Evolutionary conservation across 2,888 invertebrate genomes (phyloP).

Genomic region (Colostygia pectinataria): DNA sequence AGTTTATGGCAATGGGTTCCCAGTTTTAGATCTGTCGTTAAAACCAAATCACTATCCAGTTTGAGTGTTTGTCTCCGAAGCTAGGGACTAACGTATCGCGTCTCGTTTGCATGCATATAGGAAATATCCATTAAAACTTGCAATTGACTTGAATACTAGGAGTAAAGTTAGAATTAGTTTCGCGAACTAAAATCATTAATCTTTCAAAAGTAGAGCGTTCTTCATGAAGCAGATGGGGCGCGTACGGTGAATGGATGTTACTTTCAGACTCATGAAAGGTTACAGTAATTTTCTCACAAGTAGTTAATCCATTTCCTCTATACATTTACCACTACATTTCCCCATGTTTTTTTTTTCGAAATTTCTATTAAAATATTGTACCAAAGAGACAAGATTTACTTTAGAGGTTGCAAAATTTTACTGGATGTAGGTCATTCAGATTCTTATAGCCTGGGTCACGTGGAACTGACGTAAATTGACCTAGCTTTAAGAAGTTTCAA

Average conservation of each 20-base stretch:
- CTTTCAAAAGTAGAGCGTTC: constrained; percentile 48
- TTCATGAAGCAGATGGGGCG: constrained; percentile 24
- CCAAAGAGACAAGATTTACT: no score
- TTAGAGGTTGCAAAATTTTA: no score
- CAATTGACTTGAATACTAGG: constrained; percentile 57
- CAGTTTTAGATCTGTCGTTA: constrained; percentile 18
- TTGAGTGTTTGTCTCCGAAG: constrained; percentile 6
- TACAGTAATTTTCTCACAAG: constrained; percentile 4
- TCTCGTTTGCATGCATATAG: constrained; percentile 53
- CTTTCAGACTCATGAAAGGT: constrained; percentile 9
- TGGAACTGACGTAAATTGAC: no score
- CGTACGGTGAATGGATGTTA: constrained; percentile 6
- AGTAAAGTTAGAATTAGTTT: constrained; percentile 64
- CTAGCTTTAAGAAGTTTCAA: no score
- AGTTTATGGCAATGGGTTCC: constrained; percentile 16
- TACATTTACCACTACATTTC: no score
- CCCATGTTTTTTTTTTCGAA: no score
- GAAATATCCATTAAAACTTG: constrained; percentile 70
- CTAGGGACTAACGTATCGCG: constrained; percentile 31
- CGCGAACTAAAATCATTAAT: constrained; percentile 67
- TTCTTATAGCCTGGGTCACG: no score
- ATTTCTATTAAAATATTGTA: no score
- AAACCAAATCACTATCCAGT: constrained; percentile 11
- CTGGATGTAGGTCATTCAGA: no score
- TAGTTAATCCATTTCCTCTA: no score